Evolutionary conservation across 1,140 invertebrate genomes (phyloP).

Genomic region (Saccostrea cuccullata): DNA sequence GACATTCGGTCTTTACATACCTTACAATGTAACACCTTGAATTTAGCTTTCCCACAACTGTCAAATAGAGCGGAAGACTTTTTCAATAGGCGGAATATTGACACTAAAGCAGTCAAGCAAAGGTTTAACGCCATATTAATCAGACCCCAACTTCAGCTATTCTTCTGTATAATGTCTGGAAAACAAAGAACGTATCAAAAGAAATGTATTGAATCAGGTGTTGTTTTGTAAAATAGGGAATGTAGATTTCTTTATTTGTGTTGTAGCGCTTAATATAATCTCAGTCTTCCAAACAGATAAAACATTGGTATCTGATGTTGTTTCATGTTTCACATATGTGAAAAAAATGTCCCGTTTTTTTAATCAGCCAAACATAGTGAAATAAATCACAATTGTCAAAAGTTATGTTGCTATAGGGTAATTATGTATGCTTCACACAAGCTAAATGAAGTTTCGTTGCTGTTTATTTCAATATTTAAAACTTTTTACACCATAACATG

Average conservation of each 20-base stretch:
- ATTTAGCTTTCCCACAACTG: slow-evolving; percentile 19
- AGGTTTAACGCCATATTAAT: slow-evolving; percentile 7
- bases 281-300: background rate
- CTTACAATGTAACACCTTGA: slow-evolving; percentile 13
- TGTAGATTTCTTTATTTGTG: too few relatives aligned
- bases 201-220: background rate
- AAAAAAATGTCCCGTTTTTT: background rate
- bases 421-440: background rate
- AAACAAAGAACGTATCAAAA: background rate
- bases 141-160: slow-evolving; percentile 2
- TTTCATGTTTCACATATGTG: background rate
- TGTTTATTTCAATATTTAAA: slow-evolving; percentile 29
- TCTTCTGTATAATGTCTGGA: background rate
- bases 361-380: background rate
- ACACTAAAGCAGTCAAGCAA: background rate
- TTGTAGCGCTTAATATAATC: background rate
- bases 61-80: background rate
- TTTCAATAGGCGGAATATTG: slow-evolving; percentile 22
- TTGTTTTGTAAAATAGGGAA: too few relatives aligned
- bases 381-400: slow-evolving; percentile 17
- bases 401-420: background rate
- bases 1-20: slow-evolving; percentile 12
- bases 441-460: background rate
- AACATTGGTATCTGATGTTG: background rate
- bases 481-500: background rate